These are phyloP conservation scores for Melanaphis sacchari DNA, from an alignment of 1,140 invertebrate species.

Conservation along the genomic window DNA sequence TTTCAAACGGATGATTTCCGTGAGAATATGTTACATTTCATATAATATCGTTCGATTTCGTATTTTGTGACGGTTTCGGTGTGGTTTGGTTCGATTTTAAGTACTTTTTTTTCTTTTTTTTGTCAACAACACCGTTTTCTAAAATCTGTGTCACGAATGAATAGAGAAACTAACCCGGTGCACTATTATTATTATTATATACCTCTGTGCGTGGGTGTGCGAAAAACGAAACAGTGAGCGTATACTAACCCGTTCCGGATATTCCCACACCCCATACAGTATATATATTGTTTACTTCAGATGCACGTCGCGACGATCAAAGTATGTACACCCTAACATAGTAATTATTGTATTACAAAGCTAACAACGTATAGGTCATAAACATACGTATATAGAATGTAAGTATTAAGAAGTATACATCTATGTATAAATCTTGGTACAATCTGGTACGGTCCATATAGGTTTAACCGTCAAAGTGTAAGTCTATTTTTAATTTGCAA, in stretches of 20 bases:
- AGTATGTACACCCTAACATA: not conserved
- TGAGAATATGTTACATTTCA: not conserved
- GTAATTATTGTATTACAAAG: not conserved
- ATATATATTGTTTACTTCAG: not conserved
- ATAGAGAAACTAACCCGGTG: not conserved
- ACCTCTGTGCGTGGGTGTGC: not conserved
- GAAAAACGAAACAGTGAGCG: not conserved
- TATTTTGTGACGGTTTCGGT: not conserved
- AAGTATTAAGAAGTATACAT: not conserved
- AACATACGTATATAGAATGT: not conserved
- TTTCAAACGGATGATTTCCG: conserved; percentile 22
- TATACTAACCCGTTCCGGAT: not conserved
- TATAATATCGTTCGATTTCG: not conserved
- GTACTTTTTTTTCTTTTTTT: not conserved
- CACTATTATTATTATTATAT: not conserved
- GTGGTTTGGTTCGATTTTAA: not conserved
- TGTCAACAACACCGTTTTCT: not conserved
- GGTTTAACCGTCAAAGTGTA: too few relatives aligned
- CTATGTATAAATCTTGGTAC: not conserved
- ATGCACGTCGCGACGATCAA: not conserved
- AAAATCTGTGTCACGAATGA: not conserved
- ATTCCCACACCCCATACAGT: not conserved
- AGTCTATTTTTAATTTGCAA: too few relatives aligned
- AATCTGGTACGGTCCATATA: too few relatives aligned
- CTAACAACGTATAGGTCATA: not conserved